phyloP scores from a whole-genome alignment of 2,888 invertebrate species.

The Teleiodes luculella region DNA sequence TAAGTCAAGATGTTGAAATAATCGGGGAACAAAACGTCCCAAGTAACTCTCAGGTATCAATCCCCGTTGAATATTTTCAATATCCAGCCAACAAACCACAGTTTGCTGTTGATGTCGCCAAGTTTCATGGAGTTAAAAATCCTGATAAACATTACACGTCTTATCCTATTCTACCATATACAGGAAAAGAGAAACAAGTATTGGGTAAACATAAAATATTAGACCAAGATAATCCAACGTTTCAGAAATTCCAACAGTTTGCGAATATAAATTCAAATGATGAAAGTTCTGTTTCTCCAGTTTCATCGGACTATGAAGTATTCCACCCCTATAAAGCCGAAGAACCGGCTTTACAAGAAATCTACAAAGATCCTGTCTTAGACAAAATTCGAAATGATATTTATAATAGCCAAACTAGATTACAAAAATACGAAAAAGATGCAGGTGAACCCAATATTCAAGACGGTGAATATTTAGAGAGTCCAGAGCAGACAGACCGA shows the following conservation, averaged over 20 bases:
- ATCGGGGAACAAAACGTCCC: neutral
- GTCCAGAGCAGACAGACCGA: slow-evolving; percentile 52
- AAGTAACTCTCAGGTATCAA: slow-evolving; percentile 20
- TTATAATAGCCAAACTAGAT: slow-evolving; percentile 45
- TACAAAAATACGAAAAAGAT: slow-evolving; percentile 57
- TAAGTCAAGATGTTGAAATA: neutral
- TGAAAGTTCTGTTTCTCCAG: slow-evolving; percentile 39
- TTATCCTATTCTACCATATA: slow-evolving; percentile 53
- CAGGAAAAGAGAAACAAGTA: slow-evolving; percentile 42
- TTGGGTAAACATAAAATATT: slow-evolving; percentile 57
- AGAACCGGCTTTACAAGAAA: slow-evolving; percentile 51
- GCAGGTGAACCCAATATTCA: slow-evolving; percentile 52
- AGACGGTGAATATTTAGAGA: slow-evolving; percentile 61
- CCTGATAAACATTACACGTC: slow-evolving; percentile 58
- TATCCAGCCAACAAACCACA: slow-evolving; percentile 66
- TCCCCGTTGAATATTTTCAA: slow-evolving; percentile 58
- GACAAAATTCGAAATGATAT: slow-evolving; percentile 56
- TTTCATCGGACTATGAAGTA: slow-evolving; percentile 54
- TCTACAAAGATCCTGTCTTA: slow-evolving; percentile 61
- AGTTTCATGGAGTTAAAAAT: slow-evolving; percentile 58
- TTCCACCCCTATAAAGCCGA: slow-evolving; percentile 69
- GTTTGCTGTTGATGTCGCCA: slow-evolving; percentile 59
- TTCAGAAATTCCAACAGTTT: slow-evolving; percentile 50
- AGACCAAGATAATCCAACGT: slow-evolving; percentile 38
- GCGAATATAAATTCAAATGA: slow-evolving; percentile 37